Conservation (phyloP, 2,113 vertebrate genomes). For the Atrichornis clamosus region DNA sequence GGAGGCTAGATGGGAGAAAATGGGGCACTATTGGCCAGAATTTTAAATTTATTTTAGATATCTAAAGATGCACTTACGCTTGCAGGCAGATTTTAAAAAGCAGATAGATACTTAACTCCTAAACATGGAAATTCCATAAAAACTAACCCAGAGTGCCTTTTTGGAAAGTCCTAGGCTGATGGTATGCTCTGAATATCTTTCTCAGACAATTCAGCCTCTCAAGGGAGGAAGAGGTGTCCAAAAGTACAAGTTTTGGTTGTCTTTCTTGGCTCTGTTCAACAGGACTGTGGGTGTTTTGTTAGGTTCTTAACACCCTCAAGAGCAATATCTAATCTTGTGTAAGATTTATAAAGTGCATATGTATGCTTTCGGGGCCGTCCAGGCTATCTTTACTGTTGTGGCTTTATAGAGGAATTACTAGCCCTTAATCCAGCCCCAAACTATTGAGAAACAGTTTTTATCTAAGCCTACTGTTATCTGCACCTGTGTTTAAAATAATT, state of each 20-base stretch:
- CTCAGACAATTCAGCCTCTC: not conserved
- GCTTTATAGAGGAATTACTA: conserved; percentile 14
- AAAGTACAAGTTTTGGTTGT: not conserved
- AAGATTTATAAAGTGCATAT: conserved; percentile 18
- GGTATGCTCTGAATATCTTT: not conserved
- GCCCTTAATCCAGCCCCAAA: not conserved
- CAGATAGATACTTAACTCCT: not conserved
- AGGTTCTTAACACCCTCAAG: not conserved
- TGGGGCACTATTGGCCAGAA: not conserved
- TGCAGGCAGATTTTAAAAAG: not conserved
- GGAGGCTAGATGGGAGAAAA: not conserved
- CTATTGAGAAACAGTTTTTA: conserved; percentile 8
- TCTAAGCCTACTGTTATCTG: not conserved
- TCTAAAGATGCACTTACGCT: not conserved
- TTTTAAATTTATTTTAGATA: not conserved
- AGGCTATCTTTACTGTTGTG: not conserved
- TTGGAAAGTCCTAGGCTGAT: not conserved
- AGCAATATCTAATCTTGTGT: not conserved
- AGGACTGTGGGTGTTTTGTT: not conserved
- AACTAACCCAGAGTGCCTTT: not conserved
- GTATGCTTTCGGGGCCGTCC: not conserved
- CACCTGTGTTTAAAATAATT: conserved; percentile 40
- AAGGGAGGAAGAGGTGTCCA: not conserved
- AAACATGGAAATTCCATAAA: not conserved
- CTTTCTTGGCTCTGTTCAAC: not conserved